Conservation (phyloP, 2,888 invertebrate genomes). For the Oscheius sp. region DNA sequence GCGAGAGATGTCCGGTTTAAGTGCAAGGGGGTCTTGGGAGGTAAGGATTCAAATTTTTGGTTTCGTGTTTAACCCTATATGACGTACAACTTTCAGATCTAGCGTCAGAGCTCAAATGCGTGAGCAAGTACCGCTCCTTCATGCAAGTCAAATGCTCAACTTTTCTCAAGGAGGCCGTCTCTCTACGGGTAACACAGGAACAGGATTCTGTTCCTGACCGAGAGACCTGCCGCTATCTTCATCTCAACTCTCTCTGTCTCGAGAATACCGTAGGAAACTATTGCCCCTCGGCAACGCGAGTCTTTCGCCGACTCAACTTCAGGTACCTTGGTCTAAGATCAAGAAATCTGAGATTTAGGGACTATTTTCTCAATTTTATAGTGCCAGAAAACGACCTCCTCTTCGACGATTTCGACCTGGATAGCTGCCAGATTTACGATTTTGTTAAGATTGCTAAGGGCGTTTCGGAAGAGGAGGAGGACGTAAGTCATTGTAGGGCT, state of each 20-base stretch:
- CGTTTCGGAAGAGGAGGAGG: constrained; percentile 39
- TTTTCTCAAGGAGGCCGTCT: constrained; percentile 55
- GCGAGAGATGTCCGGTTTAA: constrained; percentile 50
- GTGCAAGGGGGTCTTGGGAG: constrained; percentile 47
- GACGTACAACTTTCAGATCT: constrained; percentile 43
- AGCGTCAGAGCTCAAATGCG: constrained; percentile 53
- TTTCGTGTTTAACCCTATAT: neutral
- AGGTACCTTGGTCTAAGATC: constrained; percentile 11
- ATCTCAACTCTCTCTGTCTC: constrained; percentile 57
- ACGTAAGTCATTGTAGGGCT: constrained; percentile 2
- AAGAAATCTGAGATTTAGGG: constrained; percentile 43
- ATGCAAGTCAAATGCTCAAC: constrained; percentile 57
- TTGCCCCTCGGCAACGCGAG: constrained; percentile 47
- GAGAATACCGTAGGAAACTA: constrained; percentile 57
- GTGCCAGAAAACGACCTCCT: constrained; percentile 55
- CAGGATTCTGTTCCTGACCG: constrained; percentile 28
- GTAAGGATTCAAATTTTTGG: constrained; percentile 25
- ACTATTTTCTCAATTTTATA: constrained; percentile 57
- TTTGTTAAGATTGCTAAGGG: constrained; percentile 48
- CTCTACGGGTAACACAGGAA: constrained; percentile 1
- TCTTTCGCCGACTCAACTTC: constrained; percentile 55
- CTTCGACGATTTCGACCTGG: constrained; percentile 62
- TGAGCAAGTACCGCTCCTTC: constrained; percentile 57
- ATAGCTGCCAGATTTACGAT: constrained; percentile 57
- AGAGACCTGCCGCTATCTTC: constrained; percentile 46